Percentiles rank a stretch among this genome's conserved stretches.
Evolutionary conservation across 2,888 invertebrate species (phyloP).

Genomic region (Drosophila fungiperda): DNA sequence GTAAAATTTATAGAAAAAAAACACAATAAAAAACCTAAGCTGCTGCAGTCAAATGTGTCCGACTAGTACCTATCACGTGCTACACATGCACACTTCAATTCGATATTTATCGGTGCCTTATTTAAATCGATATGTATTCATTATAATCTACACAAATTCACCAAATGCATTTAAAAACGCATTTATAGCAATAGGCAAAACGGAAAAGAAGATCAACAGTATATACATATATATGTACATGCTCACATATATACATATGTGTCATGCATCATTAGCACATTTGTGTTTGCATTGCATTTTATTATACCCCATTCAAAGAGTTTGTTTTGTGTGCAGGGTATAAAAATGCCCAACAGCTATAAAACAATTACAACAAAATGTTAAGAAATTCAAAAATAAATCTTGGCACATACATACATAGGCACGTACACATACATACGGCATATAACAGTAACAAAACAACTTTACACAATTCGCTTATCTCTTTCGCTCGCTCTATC

Average conservation of each 20-base stretch:
- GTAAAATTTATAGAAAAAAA: not conserved
- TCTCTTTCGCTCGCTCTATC: slow-evolving; percentile 14
- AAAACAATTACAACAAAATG: slow-evolving; percentile 37
- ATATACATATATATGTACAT: not conserved
- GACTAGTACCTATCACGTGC: not conserved
- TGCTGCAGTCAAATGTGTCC: not conserved
- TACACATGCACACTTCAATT: not conserved
- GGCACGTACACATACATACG: slow-evolving; percentile 3
- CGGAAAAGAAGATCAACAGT: not conserved
- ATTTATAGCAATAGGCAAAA: not conserved
- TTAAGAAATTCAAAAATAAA: slow-evolving; percentile 53
- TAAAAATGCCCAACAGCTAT: slow-evolving; percentile 17
- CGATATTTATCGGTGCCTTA: not conserved
- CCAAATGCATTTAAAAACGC: not conserved
- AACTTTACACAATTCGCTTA: slow-evolving; percentile 60
- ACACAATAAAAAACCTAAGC: not conserved
- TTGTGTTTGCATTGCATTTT: not conserved
- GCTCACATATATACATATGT: not conserved
- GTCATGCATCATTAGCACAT: not conserved
- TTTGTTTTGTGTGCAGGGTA: not conserved
- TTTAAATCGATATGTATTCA: not conserved
- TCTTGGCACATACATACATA: not conserved
- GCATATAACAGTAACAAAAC: slow-evolving; percentile 48
- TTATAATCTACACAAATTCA: not conserved
- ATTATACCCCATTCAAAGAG: slow-evolving; percentile 2